These are phyloP conservation scores for Equus przewalskii DNA, from an alignment of 2,113 vertebrate species.

Conservation along the genomic window DNA sequence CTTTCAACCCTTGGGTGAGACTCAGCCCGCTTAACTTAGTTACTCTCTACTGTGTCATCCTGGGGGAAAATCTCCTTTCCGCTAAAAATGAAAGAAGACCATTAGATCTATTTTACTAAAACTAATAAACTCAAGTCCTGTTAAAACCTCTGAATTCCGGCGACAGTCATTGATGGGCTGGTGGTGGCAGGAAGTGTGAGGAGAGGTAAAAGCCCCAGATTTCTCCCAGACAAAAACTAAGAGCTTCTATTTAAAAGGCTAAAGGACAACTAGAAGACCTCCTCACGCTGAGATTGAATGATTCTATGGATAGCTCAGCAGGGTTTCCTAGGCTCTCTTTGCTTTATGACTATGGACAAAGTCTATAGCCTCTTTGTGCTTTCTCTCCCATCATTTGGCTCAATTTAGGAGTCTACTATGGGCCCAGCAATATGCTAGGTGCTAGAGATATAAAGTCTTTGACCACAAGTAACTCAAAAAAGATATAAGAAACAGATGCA, in stretches of 20 bases:
- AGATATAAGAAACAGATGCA: background rate
- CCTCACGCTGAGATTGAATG: background rate
- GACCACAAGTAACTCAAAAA: background rate
- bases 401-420: background rate
- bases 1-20: background rate
- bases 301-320: background rate
- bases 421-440: background rate
- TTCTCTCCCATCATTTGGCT: background rate
- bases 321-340: background rate
- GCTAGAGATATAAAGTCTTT: background rate
- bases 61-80: background rate
- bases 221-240: background rate
- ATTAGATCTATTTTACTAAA: slow-evolving; percentile 31
- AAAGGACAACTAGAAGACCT: background rate
- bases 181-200: background rate
- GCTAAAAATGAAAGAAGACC: slow-evolving; percentile 1
- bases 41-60: slow-evolving; percentile 1
- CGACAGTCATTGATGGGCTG: background rate
- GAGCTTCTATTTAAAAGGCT: background rate
- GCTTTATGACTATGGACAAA: background rate
- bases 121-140: background rate
- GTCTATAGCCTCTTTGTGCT: background rate
- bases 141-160: slow-evolving; percentile 12
- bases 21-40: background rate
- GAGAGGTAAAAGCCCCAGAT: background rate